Base-by-base conservation (phyloP, 2,113 vertebrate genomes). In the Syngnathus floridae region DNA sequence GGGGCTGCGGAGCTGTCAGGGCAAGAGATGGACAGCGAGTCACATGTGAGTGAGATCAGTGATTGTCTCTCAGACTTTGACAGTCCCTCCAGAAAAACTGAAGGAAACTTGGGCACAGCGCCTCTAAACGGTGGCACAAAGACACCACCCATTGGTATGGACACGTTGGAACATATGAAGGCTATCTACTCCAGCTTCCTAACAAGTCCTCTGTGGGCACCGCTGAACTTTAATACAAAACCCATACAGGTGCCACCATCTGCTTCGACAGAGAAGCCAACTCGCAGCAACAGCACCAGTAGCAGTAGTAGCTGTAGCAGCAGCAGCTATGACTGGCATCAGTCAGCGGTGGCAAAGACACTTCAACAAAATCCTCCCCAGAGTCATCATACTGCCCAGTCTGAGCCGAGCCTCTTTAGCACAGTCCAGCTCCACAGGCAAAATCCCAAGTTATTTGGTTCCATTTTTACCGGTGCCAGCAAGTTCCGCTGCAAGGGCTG, bases 401-500 rank as follows among this genome's bases (percentile, higher is more conserved):
- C 93, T 0, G 96, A 98, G 81, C 93, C 93, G 0, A 95, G 93
- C 76, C 95, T 99, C 78, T 96, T 99, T 70, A 99, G 95, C 85
- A 97, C 95, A 1, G 95, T 99, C 69, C 97, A 99, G 41, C 91
- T 99, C 52, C 97, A 99, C 83, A 92, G 95, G 49, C 96, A 99
- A 86, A 99, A 93, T 90, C 94, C 94, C 66, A 96, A 94, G 83
- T 91, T 99, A 64, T 99, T 98, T 7, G 95, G 97, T 67, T 98
- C 96, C 8, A 96, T 99, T 84, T 99, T 99, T 86, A 98, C 94
- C 0, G 97, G 97, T 7, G 97, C 97, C 82, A 99, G 96, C 91
- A 99, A 97, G 84, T 99, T 99, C 83, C 96, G 95, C 66, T 99
- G 96, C 86, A 95, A 96, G 86, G 96, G 98, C 84, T 99, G 96